Evolutionary conservation across 2,797 vertebrate genomes (phyloP).

Genomic region (Sphenopsis melanotis): DNA sequence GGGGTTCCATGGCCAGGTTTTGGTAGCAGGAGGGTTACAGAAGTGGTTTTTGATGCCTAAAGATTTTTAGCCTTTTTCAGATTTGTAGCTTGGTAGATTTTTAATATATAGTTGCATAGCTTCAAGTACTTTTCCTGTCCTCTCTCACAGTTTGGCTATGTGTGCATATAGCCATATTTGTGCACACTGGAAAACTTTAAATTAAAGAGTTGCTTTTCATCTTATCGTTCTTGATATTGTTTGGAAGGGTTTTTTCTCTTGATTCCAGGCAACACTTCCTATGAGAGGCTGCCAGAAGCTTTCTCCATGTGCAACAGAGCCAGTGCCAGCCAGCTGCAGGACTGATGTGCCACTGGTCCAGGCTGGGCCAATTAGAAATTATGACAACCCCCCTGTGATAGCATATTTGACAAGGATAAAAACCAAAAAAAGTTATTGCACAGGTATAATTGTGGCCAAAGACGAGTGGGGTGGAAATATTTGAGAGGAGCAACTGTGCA

Average conservation of each 20-base stretch:
- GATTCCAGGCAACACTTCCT: not conserved
- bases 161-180: not conserved
- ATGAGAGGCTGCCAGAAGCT: not conserved
- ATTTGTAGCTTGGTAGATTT: not conserved
- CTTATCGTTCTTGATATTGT: not conserved
- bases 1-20: not conserved
- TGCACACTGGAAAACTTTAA: not conserved
- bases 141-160: not conserved
- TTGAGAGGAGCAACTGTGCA: not conserved
- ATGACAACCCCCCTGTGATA: too few relatives aligned
- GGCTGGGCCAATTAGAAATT: not conserved
- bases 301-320: not conserved
- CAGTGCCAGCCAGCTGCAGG: not conserved
- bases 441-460: not conserved
- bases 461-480: not conserved
- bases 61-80: not conserved
- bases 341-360: not conserved
- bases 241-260: not conserved
- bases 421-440: not conserved
- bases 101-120: not conserved
- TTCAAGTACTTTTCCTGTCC: not conserved
- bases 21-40: not conserved
- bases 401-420: not conserved
- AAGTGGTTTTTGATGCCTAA: not conserved
- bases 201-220: not conserved